A percentile compares a stretch with the other conserved stretches of the same genome.
Conservation (phyloP, 2,113 vertebrate genomes). For the Muntiacus reevesi region DNA sequence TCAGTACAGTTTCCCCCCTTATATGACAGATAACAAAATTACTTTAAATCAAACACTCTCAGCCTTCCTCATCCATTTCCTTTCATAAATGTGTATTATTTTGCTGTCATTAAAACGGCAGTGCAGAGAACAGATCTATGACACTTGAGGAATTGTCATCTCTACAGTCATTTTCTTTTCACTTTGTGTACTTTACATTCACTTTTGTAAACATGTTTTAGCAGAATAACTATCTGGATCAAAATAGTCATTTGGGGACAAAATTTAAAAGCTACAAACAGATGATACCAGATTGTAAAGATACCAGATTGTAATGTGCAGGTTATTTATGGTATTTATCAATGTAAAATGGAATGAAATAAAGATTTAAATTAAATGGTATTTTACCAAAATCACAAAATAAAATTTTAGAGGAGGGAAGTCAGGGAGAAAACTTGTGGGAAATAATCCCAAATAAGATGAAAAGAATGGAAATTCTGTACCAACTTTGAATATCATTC, state of each 20-base stretch:
- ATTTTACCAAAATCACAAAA: neutral
- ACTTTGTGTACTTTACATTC: neutral
- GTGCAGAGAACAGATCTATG: rapidly evolving
- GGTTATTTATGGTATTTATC: neutral
- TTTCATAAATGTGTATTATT: neutral
- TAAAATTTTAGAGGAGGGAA: neutral
- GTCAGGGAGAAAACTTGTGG: neutral
- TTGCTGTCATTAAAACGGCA: neutral
- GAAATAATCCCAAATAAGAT: neutral
- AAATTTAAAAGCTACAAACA: neutral
- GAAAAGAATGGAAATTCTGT: neutral
- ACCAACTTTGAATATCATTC: neutral
- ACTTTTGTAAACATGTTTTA: neutral
- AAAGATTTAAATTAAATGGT: neutral
- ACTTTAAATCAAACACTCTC: conserved; percentile 46
- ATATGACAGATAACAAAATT: conserved; percentile 59
- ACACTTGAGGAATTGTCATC: neutral
- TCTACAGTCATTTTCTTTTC: neutral
- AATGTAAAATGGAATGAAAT: neutral
- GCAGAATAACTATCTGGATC: neutral
- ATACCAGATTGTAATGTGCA: neutral
- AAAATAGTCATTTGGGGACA: neutral
- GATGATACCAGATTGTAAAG: neutral
- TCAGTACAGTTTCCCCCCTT: conserved; percentile 56
- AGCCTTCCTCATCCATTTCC: conserved; percentile 40